Evolutionary conservation across 2,888 invertebrate species (phyloP), one percentile per base, ranked within the genome.

Genomic region (Pediacus dermestoides): DNA sequence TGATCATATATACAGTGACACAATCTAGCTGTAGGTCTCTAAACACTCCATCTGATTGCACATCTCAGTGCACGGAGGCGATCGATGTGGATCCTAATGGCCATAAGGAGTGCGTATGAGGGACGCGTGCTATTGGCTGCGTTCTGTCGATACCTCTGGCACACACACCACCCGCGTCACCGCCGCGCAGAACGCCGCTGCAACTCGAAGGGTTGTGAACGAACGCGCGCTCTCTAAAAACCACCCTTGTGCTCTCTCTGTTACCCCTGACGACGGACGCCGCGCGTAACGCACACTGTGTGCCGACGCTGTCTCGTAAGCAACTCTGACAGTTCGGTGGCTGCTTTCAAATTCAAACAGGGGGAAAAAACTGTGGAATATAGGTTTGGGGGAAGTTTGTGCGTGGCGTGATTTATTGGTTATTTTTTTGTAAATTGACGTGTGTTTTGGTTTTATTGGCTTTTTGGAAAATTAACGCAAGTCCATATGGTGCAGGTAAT

Each of bases 401-500:
- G 15, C 15, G 18, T 31, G 11, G 4, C 12, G 10, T 26, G 36
- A 11, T 21, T 6, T 4, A 15, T n/a, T 22, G 10, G n/a, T 16
- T 18, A n/a, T 31, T 36, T 36, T 30, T 16, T 25, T 22, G 6
- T 14, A n/a, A 12, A 22, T 7, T 22, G 16, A 27, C n/a, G 34
- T 30, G 18, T 26, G 30, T 21, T 21, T 31, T 28, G 34, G 36
- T 45, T 21, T n/a, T n/a, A n/a, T n/a, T n/a, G n/a, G n/a, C n/a
- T n/a, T n/a, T n/a, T n/a, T n/a, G n/a, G n/a, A n/a, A n/a, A n/a
- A n/a, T n/a, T n/a, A n/a, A n/a, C n/a, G n/a, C n/a, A 18, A 37
- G 44, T 55, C 61, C 83, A 81, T 83, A 84, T 84, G 84, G 84
- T 84, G 79, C 84, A 84, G 74, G 81, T 82, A 75, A 80, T 83